A percentile compares a stretch with the other conserved stretches of the same genome.
phyloP scores from a whole-genome alignment of 2,113 vertebrate genomes.

The Mobula hypostoma region DNA sequence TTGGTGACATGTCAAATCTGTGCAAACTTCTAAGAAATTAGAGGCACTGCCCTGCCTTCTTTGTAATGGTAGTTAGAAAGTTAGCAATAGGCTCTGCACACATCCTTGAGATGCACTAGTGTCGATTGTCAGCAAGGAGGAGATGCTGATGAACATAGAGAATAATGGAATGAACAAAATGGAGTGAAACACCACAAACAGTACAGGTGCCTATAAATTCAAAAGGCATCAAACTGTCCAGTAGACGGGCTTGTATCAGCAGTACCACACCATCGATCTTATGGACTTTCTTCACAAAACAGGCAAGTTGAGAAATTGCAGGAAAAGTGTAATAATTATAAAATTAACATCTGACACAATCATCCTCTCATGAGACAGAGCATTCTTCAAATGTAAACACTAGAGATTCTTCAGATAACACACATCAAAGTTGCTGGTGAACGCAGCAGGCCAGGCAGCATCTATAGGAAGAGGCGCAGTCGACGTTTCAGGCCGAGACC shows the following conservation, averaged over 20 bases:
- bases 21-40: too few species aligned
- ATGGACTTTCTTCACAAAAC: neutral
- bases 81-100: too few species aligned
- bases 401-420: too few species aligned
- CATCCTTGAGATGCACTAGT: too few species aligned
- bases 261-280: neutral
- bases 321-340: neutral
- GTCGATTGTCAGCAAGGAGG: too few species aligned
- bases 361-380: neutral
- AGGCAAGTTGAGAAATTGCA: neutral
- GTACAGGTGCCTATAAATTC: neutral
- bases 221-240: neutral
- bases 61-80: too few species aligned
- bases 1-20: too few species aligned
- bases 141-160: neutral
- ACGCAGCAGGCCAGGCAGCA: too few species aligned
- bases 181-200: neutral
- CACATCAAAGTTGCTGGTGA: too few species aligned
- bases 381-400: neutral
- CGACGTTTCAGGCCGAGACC: too few species aligned
- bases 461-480: too few species aligned
- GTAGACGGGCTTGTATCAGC: neutral
- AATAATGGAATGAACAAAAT: neutral
- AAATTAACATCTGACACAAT: neutral
- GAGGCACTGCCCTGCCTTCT: too few species aligned